A percentile compares a stretch with the other conserved stretches of the same genome.
phyloP scores from a whole-genome alignment of 2,888 invertebrate species.

The Lamproptera curius region DNA sequence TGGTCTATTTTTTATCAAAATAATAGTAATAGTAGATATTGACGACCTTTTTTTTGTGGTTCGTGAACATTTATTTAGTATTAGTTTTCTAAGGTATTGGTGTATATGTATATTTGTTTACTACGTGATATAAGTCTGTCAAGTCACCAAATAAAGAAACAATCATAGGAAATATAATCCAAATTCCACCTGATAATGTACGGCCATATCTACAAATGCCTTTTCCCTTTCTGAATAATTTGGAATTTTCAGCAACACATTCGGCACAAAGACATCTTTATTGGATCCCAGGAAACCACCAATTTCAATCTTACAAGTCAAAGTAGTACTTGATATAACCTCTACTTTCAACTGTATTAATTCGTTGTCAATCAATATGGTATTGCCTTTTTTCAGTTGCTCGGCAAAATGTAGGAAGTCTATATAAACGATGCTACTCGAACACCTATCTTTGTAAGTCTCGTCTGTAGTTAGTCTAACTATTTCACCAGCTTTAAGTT shows the following conservation, averaged over 20 bases:
- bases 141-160: too few species aligned
- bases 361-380: constrained; percentile 81
- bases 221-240: constrained; percentile 58
- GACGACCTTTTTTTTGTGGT: too few species aligned
- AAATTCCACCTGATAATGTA: constrained; percentile 51
- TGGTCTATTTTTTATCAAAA: too few species aligned
- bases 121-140: too few species aligned
- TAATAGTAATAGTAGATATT: too few species aligned
- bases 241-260: constrained; percentile 57
- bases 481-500: constrained; percentile 59
- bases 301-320: constrained; percentile 61
- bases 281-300: constrained; percentile 60
- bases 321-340: constrained; percentile 55
- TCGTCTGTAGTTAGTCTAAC: constrained; percentile 76
- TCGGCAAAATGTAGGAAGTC: constrained; percentile 74
- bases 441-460: constrained; percentile 75
- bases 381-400: constrained; percentile 68
- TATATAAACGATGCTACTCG: constrained; percentile 72
- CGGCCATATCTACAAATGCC: constrained; percentile 48
- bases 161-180: too few species aligned
- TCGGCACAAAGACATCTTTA: constrained; percentile 64
- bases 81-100: too few species aligned
- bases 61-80: too few species aligned
- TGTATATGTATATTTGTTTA: too few species aligned
- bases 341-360: constrained; percentile 85